Base-by-base conservation (phyloP, 2,888 invertebrate species). In the Pterostichus madidus region DNA sequence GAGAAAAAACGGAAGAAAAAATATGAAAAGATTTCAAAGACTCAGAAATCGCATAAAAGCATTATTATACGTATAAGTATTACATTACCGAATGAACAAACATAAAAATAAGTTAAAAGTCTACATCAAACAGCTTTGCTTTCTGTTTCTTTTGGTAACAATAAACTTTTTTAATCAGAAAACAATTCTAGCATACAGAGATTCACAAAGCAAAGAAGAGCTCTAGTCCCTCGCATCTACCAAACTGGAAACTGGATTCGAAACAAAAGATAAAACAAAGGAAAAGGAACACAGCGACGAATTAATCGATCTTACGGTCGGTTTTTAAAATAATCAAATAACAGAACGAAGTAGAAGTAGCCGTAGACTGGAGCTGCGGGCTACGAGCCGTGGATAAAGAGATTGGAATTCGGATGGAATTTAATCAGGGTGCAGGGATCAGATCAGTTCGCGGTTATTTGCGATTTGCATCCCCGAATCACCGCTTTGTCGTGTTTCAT, bases 281-380 rank as follows among this genome's bases (percentile, higher is more conserved):
- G 64, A 35, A 64, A 13, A 32, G 35, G 35, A 64, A 13, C 59
- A 59, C 17, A 64, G 64, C 64, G 64, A 64, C n/a, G 64, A 64
- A 64, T 64, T 64, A 64, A 64, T 64, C 64, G 64, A 64, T 64
- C 64, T 64, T 64, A n/a, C 32, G 35, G 49, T 32, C n/a, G n/a
- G 56, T 64, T 64, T 64, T 64, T 32, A 64, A 64, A 64, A 64
- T 64, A 64, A 64, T 64, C 64, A 64, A 64, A 64, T 64, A 35
- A 64, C 64, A 64, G 64, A 61, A 94, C 95, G 95, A 88, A 87
- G 89, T 6, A 13, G n/a, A 32, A 64, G 49, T 49, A 49, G 49
- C 49, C n/a, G 49, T 49, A 49, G 49, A n/a, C n/a, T n/a, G n/a
- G 13, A 5, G n/a, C 4, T 49, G 5, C 4, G 49, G 6, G 31